Evolutionary conservation across 1,140 invertebrate species (phyloP).

Genomic region (Pentalonia nigronervosa): DNA sequence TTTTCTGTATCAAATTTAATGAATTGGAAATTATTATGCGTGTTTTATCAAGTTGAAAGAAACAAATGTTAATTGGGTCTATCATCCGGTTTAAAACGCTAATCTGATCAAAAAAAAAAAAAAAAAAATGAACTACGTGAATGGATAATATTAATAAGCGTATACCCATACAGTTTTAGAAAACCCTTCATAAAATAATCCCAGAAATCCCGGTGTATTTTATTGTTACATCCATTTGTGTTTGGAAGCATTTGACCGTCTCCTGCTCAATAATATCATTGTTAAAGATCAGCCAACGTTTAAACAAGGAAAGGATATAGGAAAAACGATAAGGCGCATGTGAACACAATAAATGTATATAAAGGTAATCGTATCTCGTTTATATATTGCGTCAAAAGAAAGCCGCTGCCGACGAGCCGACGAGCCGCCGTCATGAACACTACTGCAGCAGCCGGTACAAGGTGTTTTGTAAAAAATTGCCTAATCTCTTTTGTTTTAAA

Average conservation of each 20-base stretch:
- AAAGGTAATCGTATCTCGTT: conserved; percentile 50
- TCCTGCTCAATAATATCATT: neutral
- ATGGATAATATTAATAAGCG: neutral
- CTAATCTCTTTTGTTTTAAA: conserved; percentile 31
- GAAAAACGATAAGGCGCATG: conserved; percentile 46
- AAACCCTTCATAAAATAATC: neutral
- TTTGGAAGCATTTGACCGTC: conserved; percentile 37
- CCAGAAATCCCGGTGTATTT: neutral
- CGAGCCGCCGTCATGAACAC: conserved; percentile 8
- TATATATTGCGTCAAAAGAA: conserved; percentile 49
- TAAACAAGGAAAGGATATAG: conserved; percentile 42
- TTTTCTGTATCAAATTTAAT: neutral
- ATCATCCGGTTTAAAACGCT: neutral
- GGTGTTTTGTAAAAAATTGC: conserved; percentile 48
- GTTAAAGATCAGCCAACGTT: conserved; percentile 29
- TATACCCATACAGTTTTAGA: neutral
- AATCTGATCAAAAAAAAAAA: conserved; percentile 53
- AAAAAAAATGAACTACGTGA: conserved; percentile 37
- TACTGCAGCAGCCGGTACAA: conserved; percentile 16
- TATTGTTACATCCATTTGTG: conserved; percentile 48
- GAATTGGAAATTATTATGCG: neutral
- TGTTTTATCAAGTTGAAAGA: conserved; percentile 28
- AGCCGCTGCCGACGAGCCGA: conserved; percentile 3
- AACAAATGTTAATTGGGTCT: neutral
- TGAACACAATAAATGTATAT: conserved; percentile 2